Base-by-base conservation (phyloP, 2,797 vertebrate species). In the Micromesistius poutassou region DNA sequence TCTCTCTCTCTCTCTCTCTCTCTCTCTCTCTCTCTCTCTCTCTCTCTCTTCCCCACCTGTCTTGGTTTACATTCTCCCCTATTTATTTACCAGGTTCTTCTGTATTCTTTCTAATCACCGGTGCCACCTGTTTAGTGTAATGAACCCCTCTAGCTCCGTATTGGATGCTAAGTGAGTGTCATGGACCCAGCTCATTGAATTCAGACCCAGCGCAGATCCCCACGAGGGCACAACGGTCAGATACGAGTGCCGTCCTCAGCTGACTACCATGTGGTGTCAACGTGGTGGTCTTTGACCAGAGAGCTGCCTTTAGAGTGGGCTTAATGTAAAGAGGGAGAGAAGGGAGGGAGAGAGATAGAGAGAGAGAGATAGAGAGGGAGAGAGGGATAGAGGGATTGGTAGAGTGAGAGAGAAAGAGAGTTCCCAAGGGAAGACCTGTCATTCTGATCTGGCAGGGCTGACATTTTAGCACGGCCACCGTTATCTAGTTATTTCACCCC, bases 371-470 rank as follows among this genome's bases (percentile, higher is more conserved):
- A 46, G 42, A 46, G 42, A 46, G 42, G 19, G 42, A 46, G 42
- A 46, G 42, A 46, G 42, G 19, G 42, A 46, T 6, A 42, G 82
- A 78, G 36, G 82, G 25, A 77, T 33, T 33, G 33, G 33, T 33
- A 16, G 14, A 16, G 14, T 0, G 40, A 42, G 40, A 42, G 40
- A 42, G 66, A 19, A 31, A 78, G 83, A 84, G 82, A 78, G 80
- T 77, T 55, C 86, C 90, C 81, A 14, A 42, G 77, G 87, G 89
- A 75, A 73, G 80, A 85, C 78, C 85, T 88, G 84, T 86, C 87
- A 89, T 79, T 85, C 83, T 88, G 90, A 79, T 86, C 83, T 88
- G 90, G 90, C 85, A 91, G 85, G 87, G 81, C 79, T 92, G 92
- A 89, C 90, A 92, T 93, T 93, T 91, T 85, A 86, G 85, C 84